Evolutionary conservation across 2,113 vertebrate species (phyloP).

Genomic region (Aix galericulata): DNA sequence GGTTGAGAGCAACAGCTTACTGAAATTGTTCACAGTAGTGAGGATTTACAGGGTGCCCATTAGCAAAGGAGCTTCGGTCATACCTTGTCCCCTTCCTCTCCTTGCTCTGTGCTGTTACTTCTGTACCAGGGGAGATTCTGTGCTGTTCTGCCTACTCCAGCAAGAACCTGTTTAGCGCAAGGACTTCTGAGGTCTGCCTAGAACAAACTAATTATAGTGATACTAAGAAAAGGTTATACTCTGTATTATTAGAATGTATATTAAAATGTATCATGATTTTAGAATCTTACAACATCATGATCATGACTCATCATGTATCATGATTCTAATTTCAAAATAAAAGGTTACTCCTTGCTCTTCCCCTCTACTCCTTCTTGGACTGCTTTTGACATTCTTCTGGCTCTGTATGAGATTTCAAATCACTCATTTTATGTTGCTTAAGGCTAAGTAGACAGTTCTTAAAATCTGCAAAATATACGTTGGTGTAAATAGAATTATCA

Average conservation of each 20-base stretch:
- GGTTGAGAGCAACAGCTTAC: neutral
- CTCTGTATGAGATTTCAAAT: neutral
- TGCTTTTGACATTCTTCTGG: neutral
- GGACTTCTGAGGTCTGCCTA: neutral
- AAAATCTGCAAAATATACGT: neutral
- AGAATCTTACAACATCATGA: neutral
- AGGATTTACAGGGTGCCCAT: neutral
- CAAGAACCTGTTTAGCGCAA: neutral
- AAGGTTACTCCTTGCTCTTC: neutral
- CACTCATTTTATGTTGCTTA: rapidly evolving
- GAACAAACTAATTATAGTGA: neutral
- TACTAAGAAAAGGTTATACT: neutral
- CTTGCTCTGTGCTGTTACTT: rapidly evolving
- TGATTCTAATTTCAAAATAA: neutral
- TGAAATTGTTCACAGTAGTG: neutral
- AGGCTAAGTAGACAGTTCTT: neutral
- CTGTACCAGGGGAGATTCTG: neutral
- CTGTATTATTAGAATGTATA: neutral
- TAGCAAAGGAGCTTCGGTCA: neutral
- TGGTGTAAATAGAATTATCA: neutral
- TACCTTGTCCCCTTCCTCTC: rapidly evolving
- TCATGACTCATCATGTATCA: neutral
- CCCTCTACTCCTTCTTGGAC: neutral
- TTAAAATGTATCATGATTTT: neutral
- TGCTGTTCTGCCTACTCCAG: neutral